These are phyloP conservation scores for Bubo bubo DNA, from an alignment of 2,113 vertebrate genomes.

Conservation along the genomic window DNA sequence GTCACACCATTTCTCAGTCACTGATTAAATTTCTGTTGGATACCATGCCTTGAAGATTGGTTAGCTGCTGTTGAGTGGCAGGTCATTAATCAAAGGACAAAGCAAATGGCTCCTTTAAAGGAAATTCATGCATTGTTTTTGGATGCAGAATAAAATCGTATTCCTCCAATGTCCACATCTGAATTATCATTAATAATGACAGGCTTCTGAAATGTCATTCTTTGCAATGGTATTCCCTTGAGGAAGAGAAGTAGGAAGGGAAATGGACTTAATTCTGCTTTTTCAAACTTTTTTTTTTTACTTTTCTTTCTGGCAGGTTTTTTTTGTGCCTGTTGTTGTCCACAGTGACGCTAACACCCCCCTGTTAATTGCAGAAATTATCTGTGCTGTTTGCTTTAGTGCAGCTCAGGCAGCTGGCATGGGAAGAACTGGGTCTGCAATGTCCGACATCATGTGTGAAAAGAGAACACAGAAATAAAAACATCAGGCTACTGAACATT, in stretches of 20 bases:
- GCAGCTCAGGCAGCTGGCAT: neutral
- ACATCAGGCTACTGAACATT: neutral
- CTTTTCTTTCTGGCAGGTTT: neutral
- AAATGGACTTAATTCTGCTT: neutral
- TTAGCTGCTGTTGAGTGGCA: constrained; percentile 23
- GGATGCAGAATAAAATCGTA: neutral
- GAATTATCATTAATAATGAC: neutral
- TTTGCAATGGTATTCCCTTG: neutral
- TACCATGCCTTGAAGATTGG: neutral
- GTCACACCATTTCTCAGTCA: neutral
- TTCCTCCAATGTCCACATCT: neutral
- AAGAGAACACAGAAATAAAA: neutral
- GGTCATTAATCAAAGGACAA: constrained; percentile 52
- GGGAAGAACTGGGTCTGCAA: neutral
- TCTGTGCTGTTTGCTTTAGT: neutral
- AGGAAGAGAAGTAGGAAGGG: neutral
- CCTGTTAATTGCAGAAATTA: neutral
- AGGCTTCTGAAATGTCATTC: neutral
- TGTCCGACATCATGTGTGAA: neutral
- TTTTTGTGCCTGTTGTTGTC: neutral
- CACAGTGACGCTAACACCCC: neutral
- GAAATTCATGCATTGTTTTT: neutral
- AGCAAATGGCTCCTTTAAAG: constrained; percentile 5
- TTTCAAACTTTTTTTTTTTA: neutral
- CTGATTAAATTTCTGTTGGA: constrained; percentile 3